Evolutionary conservation across 2,797 vertebrate species (phyloP).

Genomic region (Eulemur coronatus): DNA sequence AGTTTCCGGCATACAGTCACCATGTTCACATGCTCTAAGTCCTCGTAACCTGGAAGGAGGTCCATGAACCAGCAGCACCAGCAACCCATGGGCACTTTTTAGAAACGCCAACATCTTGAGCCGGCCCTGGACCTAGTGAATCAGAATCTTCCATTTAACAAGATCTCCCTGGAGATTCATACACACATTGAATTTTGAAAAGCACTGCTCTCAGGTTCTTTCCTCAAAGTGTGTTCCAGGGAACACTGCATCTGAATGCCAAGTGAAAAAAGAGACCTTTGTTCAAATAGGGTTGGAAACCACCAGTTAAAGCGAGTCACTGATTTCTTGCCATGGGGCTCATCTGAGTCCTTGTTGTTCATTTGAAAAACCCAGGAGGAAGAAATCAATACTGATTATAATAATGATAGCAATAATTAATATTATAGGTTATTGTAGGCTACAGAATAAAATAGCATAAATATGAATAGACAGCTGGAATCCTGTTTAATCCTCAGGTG

Average conservation of each 20-base stretch:
- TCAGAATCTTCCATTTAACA: background rate
- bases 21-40: accelerated
- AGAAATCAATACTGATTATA: background rate
- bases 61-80: too few relatives aligned
- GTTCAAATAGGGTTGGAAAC: background rate
- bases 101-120: background rate
- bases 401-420: background rate
- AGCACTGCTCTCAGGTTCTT: background rate
- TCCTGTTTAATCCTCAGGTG: background rate
- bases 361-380: background rate
- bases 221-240: background rate
- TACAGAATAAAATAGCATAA: background rate
- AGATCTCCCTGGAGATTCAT: accelerated
- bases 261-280: background rate
- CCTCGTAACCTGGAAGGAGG: background rate
- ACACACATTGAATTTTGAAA: background rate
- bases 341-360: background rate
- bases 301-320: background rate
- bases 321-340: background rate
- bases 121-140: too few relatives aligned
- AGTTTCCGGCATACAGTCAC: too few relatives aligned
- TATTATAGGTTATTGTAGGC: background rate
- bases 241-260: too few relatives aligned
- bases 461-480: background rate
- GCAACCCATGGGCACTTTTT: too few relatives aligned